These are phyloP conservation scores for Pseudorhombus dupliciocellatus DNA, from an alignment of 2,113 vertebrate genomes.

Conservation along the genomic window DNA sequence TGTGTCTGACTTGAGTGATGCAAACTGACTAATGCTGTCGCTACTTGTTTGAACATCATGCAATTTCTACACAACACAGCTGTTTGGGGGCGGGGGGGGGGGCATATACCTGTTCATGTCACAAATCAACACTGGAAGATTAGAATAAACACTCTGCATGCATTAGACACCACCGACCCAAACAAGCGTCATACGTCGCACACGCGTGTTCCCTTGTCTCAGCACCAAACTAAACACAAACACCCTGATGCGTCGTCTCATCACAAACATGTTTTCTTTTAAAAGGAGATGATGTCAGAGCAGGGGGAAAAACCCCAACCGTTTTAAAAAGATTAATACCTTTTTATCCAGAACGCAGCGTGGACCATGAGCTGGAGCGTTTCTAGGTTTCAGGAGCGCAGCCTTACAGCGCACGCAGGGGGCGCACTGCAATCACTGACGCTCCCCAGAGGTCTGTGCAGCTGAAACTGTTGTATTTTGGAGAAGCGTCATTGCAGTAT, in stretches of 20 bases:
- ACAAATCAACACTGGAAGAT: constrained; percentile 30
- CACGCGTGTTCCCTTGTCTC: constrained; percentile 17
- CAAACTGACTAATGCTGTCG: constrained; percentile 53
- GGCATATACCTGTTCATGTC: constrained; percentile 33
- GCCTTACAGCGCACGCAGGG: neutral
- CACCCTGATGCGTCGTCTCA: constrained; percentile 18
- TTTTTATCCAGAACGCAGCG: constrained; percentile 49
- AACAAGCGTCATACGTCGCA: constrained; percentile 37
- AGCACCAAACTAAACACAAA: constrained; percentile 22
- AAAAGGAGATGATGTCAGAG: neutral
- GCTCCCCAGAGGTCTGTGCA: constrained; percentile 17
- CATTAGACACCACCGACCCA: constrained; percentile 54
- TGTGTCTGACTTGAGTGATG: constrained; percentile 53
- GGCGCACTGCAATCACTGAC: constrained; percentile 28
- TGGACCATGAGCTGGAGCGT: constrained; percentile 18
- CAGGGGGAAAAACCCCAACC: no score
- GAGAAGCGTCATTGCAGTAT: neutral
- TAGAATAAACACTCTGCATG: constrained; percentile 50
- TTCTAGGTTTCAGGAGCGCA: constrained; percentile 9
- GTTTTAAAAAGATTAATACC: constrained; percentile 10
- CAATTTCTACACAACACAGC: constrained; percentile 21
- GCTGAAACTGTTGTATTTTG: constrained; percentile 17
- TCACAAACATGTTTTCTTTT: constrained; percentile 19
- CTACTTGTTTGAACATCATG: constrained; percentile 46
- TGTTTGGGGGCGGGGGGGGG: no score